These are phyloP conservation scores for Amphimallon solstitiale DNA, from an alignment of 2,888 invertebrate genomes.

Conservation along the genomic window DNA sequence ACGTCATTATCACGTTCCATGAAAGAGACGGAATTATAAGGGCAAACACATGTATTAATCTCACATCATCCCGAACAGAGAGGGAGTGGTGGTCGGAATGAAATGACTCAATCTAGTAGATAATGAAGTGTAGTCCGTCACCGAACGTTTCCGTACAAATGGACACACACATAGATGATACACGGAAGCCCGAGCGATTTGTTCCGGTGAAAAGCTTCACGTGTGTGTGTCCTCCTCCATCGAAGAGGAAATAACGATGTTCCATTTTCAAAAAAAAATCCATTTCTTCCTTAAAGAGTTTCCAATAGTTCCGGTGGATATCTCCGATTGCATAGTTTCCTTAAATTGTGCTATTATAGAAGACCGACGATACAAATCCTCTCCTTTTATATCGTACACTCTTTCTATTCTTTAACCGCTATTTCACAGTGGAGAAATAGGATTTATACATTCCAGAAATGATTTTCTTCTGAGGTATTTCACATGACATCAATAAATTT, in stretches of 20 bases:
- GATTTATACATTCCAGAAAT: no score
- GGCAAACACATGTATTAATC: slow-evolving; percentile 62
- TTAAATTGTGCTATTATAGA: no score
- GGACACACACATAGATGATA: slow-evolving; percentile 7
- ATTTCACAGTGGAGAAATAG: no score
- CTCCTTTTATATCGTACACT: no score
- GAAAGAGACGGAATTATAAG: slow-evolving; percentile 10
- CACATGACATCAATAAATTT: no score
- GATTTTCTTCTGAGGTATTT: no score
- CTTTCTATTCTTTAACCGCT: no score
- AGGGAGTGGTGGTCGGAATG: slow-evolving; percentile 53
- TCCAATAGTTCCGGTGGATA: slow-evolving; percentile 20
- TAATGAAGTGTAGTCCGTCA: slow-evolving; percentile 55
- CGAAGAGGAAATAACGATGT: no score
- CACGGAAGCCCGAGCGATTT: slow-evolving; percentile 13
- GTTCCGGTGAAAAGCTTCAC: slow-evolving; percentile 24
- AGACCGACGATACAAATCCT: no score
- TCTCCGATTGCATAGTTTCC: neutral
- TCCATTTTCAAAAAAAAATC: neutral
- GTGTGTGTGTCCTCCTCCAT: no score
- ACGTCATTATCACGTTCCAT: no score
- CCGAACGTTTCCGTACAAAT: neutral
- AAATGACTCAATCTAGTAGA: slow-evolving; percentile 62
- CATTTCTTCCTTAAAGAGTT: slow-evolving; percentile 22
- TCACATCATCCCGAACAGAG: slow-evolving; percentile 48